Conservation (phyloP, 2,113 vertebrate genomes). For the Notiomystis cincta region DNA sequence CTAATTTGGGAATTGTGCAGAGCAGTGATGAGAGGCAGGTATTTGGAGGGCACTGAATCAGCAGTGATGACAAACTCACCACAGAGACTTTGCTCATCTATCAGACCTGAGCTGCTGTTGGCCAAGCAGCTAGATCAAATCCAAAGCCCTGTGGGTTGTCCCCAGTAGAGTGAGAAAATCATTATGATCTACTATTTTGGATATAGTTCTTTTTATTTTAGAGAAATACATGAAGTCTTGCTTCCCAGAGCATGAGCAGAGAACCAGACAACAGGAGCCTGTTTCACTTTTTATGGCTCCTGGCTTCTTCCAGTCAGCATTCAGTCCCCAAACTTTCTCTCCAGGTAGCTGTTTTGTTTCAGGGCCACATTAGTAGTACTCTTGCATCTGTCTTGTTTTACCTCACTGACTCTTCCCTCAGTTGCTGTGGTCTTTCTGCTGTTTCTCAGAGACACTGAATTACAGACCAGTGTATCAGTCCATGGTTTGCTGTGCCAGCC, state of each 20-base stretch:
- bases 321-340: constrained; percentile 15
- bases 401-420: constrained; percentile 16
- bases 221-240: not conserved
- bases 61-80: not conserved
- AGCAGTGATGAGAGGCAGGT: not conserved
- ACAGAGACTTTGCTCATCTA: not conserved
- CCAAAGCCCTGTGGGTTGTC: not conserved
- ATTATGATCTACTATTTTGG: not conserved
- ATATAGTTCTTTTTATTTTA: not conserved
- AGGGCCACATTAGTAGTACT: constrained; percentile 13
- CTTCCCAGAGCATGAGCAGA: not conserved
- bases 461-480: not conserved
- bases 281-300: constrained; percentile 4
- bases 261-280: constrained; percentile 5
- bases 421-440: not conserved
- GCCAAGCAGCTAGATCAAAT: not conserved
- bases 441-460: constrained; percentile 24
- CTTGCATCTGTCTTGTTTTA: constrained; percentile 31
- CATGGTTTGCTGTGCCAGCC: not conserved
- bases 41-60: not conserved
- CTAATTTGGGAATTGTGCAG: not conserved
- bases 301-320: constrained; percentile 27
- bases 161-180: not conserved
- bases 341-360: constrained; percentile 48
- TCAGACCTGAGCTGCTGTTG: not conserved